A percentile compares a stretch with the other conserved stretches of the same genome.
Conservation (phyloP, 1,140 invertebrate species). For the Branchinecta lynchi region DNA sequence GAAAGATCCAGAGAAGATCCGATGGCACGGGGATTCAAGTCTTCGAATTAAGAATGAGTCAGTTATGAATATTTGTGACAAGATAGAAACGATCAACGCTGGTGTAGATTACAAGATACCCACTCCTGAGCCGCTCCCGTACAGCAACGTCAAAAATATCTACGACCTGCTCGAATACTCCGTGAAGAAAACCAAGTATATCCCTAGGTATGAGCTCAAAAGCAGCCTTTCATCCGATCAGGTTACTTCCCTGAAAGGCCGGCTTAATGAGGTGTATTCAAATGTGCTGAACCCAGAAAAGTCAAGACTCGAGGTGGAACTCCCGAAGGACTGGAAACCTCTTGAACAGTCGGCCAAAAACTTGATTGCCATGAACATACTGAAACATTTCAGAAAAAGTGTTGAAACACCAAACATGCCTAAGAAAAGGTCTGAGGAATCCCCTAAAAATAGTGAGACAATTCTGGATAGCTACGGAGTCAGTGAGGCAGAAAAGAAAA, state of each 20-base stretch:
- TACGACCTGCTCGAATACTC: constrained; percentile 4
- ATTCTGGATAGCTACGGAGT: constrained; percentile 18
- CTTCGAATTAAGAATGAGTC: constrained; percentile 67
- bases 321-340: background rate
- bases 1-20: constrained; percentile 47
- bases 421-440: background rate
- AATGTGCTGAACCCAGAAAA: constrained; percentile 28
- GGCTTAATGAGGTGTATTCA: constrained; percentile 61
- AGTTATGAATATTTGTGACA: constrained; percentile 52
- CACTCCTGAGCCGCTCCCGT: constrained; percentile 33
- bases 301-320: background rate
- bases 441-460: background rate
- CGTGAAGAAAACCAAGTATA: constrained; percentile 1
- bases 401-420: constrained; percentile 7
- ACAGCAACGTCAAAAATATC: constrained; percentile 10
- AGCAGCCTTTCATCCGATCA: constrained; percentile 70
- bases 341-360: background rate
- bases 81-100: constrained; percentile 25
- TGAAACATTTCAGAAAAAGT: constrained; percentile 24
- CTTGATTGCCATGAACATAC: background rate
- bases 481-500: constrained; percentile 52
- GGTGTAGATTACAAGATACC: background rate
- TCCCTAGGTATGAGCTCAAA: constrained; percentile 33
- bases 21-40: constrained; percentile 58
- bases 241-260: constrained; percentile 59